These are phyloP conservation scores for Brenthis hecate DNA, from an alignment of 2,888 invertebrate species.

Conservation along the genomic window DNA sequence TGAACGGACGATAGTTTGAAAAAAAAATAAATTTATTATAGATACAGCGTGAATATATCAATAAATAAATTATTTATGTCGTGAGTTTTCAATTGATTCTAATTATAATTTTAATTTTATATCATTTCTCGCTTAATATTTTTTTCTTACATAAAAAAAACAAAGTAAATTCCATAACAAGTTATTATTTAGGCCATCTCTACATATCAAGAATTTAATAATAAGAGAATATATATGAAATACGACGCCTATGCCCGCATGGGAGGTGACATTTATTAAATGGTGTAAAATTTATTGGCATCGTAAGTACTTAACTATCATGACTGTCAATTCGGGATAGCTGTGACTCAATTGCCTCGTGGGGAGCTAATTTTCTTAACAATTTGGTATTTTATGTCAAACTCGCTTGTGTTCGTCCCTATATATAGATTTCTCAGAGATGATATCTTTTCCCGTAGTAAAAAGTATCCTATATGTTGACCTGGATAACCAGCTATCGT, in stretches of 20 bases:
- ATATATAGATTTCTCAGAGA: too few relatives aligned
- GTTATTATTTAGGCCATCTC: slow-evolving; percentile 20
- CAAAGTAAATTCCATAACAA: slow-evolving; percentile 4
- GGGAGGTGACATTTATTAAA: slow-evolving; percentile 46
- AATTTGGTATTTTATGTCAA: slow-evolving; percentile 12
- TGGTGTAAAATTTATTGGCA: slow-evolving; percentile 47
- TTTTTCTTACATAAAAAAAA: slow-evolving; percentile 21
- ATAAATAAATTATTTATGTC: too few relatives aligned
- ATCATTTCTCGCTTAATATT: too few relatives aligned
- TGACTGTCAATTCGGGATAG: slow-evolving; percentile 42
- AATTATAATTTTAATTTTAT: too few relatives aligned
- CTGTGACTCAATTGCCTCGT: slow-evolving; percentile 41
- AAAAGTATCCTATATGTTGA: too few relatives aligned
- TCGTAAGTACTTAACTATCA: slow-evolving; percentile 38
- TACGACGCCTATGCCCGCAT: slow-evolving; percentile 44
- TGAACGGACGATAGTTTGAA: slow-evolving; percentile 59
- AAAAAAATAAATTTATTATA: slow-evolving; percentile 48
- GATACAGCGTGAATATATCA: too few relatives aligned
- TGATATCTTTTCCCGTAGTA: too few relatives aligned
- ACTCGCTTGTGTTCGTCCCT: too few relatives aligned
- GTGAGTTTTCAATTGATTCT: too few relatives aligned
- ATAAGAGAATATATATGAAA: slow-evolving; percentile 40
- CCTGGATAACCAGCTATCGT: too few relatives aligned
- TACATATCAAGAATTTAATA: slow-evolving; percentile 22
- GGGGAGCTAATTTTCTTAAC: slow-evolving; percentile 21